A percentile compares a stretch with the other conserved stretches of the same genome.
Evolutionary conservation across 2,888 invertebrate genomes (phyloP).

Genomic region (Sycophila texana): DNA sequence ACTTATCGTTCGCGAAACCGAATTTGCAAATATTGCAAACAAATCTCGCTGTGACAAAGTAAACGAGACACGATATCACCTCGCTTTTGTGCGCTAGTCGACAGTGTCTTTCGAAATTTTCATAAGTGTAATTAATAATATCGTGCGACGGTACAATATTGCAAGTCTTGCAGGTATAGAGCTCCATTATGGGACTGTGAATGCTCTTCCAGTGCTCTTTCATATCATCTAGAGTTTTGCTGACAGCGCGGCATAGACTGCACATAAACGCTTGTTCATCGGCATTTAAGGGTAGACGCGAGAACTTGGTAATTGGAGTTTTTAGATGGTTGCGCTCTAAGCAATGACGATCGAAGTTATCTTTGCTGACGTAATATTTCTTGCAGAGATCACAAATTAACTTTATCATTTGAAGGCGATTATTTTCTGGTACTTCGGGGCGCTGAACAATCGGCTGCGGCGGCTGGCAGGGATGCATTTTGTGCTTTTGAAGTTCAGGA

Average conservation of each 20-base stretch:
- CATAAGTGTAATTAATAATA: constrained; percentile 48
- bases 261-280: constrained; percentile 59
- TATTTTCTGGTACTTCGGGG: background rate
- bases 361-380: constrained; percentile 44
- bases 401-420: constrained; percentile 51
- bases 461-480: constrained; percentile 29
- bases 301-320: constrained; percentile 48
- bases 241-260: constrained; percentile 58
- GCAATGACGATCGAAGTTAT: constrained; percentile 58
- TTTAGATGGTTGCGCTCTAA: constrained; percentile 52
- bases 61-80: constrained; percentile 36
- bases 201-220: constrained; percentile 55
- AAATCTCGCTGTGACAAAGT: constrained; percentile 46
- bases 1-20: constrained; percentile 56
- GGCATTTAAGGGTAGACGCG: constrained; percentile 32
- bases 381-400: constrained; percentile 60
- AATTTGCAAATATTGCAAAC: constrained; percentile 59
- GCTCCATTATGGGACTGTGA: constrained; percentile 55
- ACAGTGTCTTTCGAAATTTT: constrained; percentile 63
- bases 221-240: constrained; percentile 49
- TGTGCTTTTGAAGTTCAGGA: constrained; percentile 58
- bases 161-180: constrained; percentile 55
- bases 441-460: background rate
- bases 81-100: constrained; percentile 16
- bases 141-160: constrained; percentile 41